phyloP scores from a whole-genome alignment of 2,113 vertebrate genomes.

The Cromileptes altivelis region DNA sequence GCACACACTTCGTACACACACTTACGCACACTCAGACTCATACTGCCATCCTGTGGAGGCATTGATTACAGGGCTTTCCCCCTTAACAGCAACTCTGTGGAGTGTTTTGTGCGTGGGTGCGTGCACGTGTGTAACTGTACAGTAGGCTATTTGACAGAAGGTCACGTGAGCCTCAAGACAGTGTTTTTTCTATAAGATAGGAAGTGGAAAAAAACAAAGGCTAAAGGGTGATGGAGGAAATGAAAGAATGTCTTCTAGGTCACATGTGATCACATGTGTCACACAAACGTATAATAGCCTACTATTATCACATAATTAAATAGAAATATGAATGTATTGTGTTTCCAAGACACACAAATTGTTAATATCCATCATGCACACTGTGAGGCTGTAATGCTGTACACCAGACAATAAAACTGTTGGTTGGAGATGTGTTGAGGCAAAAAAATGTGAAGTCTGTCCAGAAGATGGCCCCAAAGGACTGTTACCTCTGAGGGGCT shows the following conservation, averaged over 20 bases:
- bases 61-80: slow-evolving; percentile 79
- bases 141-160: slow-evolving; percentile 36
- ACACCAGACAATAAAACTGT: background rate
- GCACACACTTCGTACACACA: background rate
- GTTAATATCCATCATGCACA: background rate
- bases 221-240: background rate
- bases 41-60: slow-evolving; percentile 87
- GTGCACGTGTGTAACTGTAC: slow-evolving; percentile 22
- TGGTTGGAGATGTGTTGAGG: background rate
- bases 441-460: background rate
- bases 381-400: background rate
- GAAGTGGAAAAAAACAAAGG: background rate
- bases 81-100: slow-evolving; percentile 20
- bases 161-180: slow-evolving; percentile 35
- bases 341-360: background rate
- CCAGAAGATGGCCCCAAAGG: slow-evolving; percentile 13
- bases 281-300: background rate
- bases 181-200: background rate
- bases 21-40: slow-evolving; percentile 56
- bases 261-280: too few species aligned
- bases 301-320: background rate
- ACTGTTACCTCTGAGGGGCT: background rate
- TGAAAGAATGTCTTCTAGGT: background rate
- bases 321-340: background rate
- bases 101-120: slow-evolving; percentile 36